Base-by-base conservation (phyloP, 2,113 vertebrate species). In the Trichomycterus rosablanca region DNA sequence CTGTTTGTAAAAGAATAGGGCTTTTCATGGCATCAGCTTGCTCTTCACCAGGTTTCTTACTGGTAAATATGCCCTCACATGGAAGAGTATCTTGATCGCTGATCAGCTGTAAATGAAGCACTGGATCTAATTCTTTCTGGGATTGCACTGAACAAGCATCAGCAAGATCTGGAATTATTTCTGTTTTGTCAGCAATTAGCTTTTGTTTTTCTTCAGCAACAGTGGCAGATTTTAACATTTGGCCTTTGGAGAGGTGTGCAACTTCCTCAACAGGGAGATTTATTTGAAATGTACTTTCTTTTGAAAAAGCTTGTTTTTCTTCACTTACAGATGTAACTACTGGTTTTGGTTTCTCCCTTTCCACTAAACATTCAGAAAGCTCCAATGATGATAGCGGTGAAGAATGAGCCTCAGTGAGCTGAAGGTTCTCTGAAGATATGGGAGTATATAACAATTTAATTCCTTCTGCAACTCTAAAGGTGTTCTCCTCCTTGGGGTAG, bases 21-120 rank as follows among this genome's bases (percentile, higher is more conserved):
- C 74, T 89, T 66, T 78, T 84, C 11, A 71, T 67, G 1, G 39
- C 18, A 2, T 62, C 55, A 20, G 77, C 78, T 5, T 43, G 66
- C 5, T 85, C 78, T 61, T 71, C 1, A 0, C 20, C 7, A 1
- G 79, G 80, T 11, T 68, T 75, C 37, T 86, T 67, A n/a, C 60
- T 71, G 32, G 63, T 78, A 56, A 85, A 83, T 24, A 43, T 71
- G 0, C 68, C 80, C 49, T 88, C 88, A 7, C 74, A 81, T 26
- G 78, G 74, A 52, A 89, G 70, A 23, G 79, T 68, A 3, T 67
- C 34, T 70, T 86, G 86, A 28, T 81, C 73, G 20, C 48, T 73
- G 51, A 84, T 74, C 1, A 86, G 67, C 59, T 90, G 85, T 49
- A 89, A 70, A 44, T 81, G 64, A 50, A 86, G 39, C 4, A 75